Evolutionary conservation across 2,797 vertebrate genomes (phyloP), one percentile per base, ranked within the genome.

Genomic region (Poecilia wingei): DNA sequence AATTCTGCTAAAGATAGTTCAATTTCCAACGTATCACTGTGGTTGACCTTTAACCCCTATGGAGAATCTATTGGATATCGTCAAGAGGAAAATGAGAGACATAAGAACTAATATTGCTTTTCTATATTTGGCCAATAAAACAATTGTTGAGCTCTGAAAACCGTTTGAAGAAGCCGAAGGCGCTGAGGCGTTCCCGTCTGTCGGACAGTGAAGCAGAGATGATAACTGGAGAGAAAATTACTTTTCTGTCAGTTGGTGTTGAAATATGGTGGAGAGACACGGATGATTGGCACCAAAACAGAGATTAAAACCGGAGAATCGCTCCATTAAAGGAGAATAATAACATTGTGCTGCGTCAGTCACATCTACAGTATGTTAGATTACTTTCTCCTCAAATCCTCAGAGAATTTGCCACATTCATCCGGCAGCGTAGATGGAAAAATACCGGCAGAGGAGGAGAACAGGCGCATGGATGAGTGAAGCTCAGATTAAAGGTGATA

Each of bases 401-500:
- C 41, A 80, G 36, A 84, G 43, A 72, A 79, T 41, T 41, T 53
- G 10, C 51, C 33, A 4, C 66, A 57, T 72, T 83, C 64, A 79
- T 46, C 59, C 68, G 10, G 55, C 73, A 68, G 74, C 59, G 79
- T 33, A 43, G 74, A 78, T 72, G 72, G 79, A 80, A 72, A 86
- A 80, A 86, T 76, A 78, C 84, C 74, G 82, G 82, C 64, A 41
- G 41, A 59, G 73, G 64, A 84, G 68, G 78, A 79, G 43, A 73
- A 74, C 73, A 51, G 80, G 39, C 16, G 31, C 31, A 31, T 31
- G 59, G 80, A 74, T 79, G 90, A 90, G 79, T 89, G 90, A 91
- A 3, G 74, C 79, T 39, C 46, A 83, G 86, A 92, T 91, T 86
- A 86, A 89, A 83, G 81, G 61, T 14, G 59, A 80, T 55, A 71